Evolutionary conservation across 2,113 vertebrate species (phyloP), one percentile per base, ranked within the genome.

Genomic region (Callospermophilus lateralis): DNA sequence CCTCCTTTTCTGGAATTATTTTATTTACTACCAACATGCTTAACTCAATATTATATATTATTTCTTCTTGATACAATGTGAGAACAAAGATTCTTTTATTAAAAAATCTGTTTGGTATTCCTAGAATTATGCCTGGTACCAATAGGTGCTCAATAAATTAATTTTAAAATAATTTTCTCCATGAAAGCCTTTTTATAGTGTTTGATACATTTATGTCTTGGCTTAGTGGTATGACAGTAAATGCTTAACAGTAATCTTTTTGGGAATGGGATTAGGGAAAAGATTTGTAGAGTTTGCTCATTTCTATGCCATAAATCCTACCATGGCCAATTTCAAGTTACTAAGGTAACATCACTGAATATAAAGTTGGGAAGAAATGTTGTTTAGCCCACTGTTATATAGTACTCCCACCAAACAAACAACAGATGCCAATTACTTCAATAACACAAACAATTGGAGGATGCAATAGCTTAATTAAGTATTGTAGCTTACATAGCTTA

Each of bases 141-240:
- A 94, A 39, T 78, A 73, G 11, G 20, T 48, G 26, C 45, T 88
- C 63, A 94, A 24, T 90, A 95, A 84, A 34, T 76, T 70, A 93
- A 45, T 90, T 95, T 93, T 8, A 19, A 79, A 13, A 48, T 87
- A 48, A 85, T 76, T 85, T 58, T 86, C 26, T 45, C 16, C 32
- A 20, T 72, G 63, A 51, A 72, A 15, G 28, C 45, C 26, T 80
- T 90, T 63, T 70, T 77, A 74, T 4, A 26, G 79, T 32, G 88
- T 89, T 86, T 86, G 68, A 42, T 85, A 39, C 61, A 61, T 79
- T 78, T 78, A 48, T 68, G 79, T 28, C 37, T 87, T 84, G 20
- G 17, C 34, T 87, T n/a, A 67, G 2, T 67, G 68, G 37, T 87
- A 0, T 87, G 13, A 30, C 73, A 84, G 30, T 61, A 68, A 79